Percentiles rank a stretch among this genome's conserved stretches.
Conservation (phyloP, 2,888 invertebrate species). For the Arctia plantaginis region DNA sequence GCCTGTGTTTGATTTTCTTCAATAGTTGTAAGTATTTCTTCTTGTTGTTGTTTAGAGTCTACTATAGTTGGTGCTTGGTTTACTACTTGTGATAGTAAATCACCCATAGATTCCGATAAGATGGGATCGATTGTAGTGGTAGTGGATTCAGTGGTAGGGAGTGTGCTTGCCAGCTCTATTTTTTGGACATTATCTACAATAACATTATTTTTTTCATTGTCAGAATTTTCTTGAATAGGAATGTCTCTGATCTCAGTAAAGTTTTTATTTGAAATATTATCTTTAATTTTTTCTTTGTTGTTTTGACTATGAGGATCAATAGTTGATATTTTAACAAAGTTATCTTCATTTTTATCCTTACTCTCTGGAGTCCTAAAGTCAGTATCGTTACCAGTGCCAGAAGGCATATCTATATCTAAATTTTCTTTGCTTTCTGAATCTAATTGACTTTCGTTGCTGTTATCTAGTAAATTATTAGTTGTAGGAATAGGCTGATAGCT, state of each 20-base stretch:
- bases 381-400: conserved; percentile 56
- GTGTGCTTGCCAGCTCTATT: conserved; percentile 51
- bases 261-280: conserved; percentile 31
- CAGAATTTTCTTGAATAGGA: conserved; percentile 17
- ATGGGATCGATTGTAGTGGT: conserved; percentile 76
- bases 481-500: conserved; percentile 74
- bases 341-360: conserved; percentile 57
- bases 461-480: conserved; percentile 69
- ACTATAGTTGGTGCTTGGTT: conserved; percentile 66
- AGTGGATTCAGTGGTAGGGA: conserved; percentile 51
- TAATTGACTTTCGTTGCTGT: conserved; percentile 61
- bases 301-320: conserved; percentile 71
- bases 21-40: conserved; percentile 43
- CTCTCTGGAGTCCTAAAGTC: conserved; percentile 43
- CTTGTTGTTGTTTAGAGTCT: conserved; percentile 46
- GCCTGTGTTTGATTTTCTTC: conserved; percentile 26
- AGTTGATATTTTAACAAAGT: conserved; percentile 78
- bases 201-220: conserved; percentile 28
- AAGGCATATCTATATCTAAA: conserved; percentile 75
- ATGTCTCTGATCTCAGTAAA: conserved; percentile 22
- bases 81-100: conserved; percentile 82
- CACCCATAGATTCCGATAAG: conserved; percentile 80
- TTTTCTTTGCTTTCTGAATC: conserved; percentile 80
- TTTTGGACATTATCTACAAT: conserved; percentile 48
- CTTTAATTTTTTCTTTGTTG: conserved; percentile 33